Evolutionary conservation across 1,140 invertebrate genomes (phyloP).

Genomic region (Bilobella aurantiaca): DNA sequence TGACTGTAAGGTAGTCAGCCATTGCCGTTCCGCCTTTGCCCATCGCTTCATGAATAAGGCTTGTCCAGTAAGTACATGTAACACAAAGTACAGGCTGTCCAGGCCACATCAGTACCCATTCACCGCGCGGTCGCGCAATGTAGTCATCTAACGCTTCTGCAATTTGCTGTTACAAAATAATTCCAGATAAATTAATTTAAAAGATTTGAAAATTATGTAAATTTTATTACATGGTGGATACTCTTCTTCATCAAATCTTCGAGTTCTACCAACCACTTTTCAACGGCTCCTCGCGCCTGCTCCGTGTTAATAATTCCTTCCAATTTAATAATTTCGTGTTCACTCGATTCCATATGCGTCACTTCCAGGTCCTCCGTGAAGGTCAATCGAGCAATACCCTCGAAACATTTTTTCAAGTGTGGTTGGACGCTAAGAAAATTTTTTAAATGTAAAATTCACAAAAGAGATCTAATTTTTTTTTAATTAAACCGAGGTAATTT

Average conservation of each 20-base stretch:
- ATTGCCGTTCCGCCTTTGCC: slow-evolving; percentile 45
- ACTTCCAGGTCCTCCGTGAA: slow-evolving; percentile 82
- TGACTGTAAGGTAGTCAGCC: slow-evolving; percentile 47
- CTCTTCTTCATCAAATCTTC: slow-evolving; percentile 85
- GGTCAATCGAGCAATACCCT: slow-evolving; percentile 72
- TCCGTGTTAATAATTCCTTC: slow-evolving; percentile 72
- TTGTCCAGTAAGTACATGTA: slow-evolving; percentile 79
- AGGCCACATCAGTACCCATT: slow-evolving; percentile 82
- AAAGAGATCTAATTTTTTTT: slow-evolving; percentile 3
- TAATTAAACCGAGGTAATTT: no score
- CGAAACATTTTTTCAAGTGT: slow-evolving; percentile 95
- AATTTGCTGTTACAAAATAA: slow-evolving; percentile 40
- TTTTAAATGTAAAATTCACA: no score
- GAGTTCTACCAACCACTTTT: slow-evolving; percentile 89
- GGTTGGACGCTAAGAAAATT: slow-evolving; percentile 70
- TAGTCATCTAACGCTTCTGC: slow-evolving; percentile 54
- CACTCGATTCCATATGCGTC: slow-evolving; percentile 78
- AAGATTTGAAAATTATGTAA: not conserved
- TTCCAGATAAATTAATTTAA: slow-evolving; percentile 10
- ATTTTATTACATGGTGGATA: slow-evolving; percentile 51
- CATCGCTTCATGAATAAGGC: slow-evolving; percentile 65
- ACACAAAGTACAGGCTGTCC: slow-evolving; percentile 81
- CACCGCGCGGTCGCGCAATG: slow-evolving; percentile 48
- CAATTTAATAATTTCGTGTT: slow-evolving; percentile 70
- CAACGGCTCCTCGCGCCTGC: slow-evolving; percentile 84